phyloP scores from a whole-genome alignment of 2,888 invertebrate species.

The Euzetes globulus region DNA sequence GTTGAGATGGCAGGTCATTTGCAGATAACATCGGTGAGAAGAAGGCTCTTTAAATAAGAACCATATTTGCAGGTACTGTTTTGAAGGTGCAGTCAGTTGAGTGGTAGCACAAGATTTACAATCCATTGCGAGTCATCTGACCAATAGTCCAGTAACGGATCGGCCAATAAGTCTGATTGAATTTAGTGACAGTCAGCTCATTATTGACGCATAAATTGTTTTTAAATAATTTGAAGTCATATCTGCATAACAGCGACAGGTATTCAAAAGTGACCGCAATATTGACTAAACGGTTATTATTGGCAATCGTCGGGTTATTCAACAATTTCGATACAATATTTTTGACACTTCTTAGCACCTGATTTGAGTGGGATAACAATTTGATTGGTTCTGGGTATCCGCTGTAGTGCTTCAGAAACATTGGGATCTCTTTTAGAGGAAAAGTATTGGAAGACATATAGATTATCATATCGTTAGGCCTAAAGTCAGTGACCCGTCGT shows the following conservation, averaged over 20 bases:
- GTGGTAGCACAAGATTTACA: no score
- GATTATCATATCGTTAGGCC: conserved; percentile 40
- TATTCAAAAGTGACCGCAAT: conserved; percentile 28
- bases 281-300: conserved; percentile 3
- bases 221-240: conserved; percentile 7
- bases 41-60: no score
- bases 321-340: not conserved
- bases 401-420: conserved; percentile 29
- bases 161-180: conserved; percentile 18
- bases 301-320: not conserved
- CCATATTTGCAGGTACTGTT: no score
- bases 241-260: conserved; percentile 25
- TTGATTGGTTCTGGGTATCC: conserved; percentile 15
- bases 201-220: conserved; percentile 14
- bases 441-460: conserved; percentile 33
- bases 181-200: not conserved
- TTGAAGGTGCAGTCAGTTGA: no score
- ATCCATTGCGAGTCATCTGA: not conserved
- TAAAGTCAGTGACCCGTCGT: conserved; percentile 37
- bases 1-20: no score
- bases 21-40: no score
- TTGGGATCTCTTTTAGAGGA: not conserved
- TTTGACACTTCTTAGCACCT: not conserved
- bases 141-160: not conserved
- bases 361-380: not conserved